Conservation (phyloP, 2,797 vertebrate species). For the Crocidura indochinensis region DNA sequence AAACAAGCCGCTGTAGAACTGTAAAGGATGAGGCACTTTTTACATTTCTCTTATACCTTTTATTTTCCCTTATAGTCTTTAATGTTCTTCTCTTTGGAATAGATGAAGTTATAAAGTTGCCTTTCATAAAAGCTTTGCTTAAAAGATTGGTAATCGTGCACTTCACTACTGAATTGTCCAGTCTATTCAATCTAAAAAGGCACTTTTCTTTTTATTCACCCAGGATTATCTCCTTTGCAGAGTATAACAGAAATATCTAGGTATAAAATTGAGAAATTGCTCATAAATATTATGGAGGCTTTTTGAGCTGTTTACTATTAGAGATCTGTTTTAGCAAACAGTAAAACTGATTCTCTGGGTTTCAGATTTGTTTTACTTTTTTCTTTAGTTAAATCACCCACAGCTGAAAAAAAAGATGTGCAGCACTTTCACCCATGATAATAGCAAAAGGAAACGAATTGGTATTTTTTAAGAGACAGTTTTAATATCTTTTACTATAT, state of each 20-base stretch:
- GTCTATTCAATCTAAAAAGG: constrained; percentile 70
- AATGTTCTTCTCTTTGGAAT: constrained; percentile 77
- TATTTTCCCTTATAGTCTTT: constrained; percentile 78
- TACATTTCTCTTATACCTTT: constrained; percentile 77
- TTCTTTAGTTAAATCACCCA: constrained; percentile 77
- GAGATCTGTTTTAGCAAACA: constrained; percentile 75
- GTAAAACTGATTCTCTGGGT: constrained; percentile 56
- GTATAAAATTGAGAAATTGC: constrained; percentile 81
- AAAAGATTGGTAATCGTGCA: constrained; percentile 77
- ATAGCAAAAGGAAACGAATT: constrained; percentile 72
- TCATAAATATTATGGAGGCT: constrained; percentile 79
- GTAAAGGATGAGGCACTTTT: constrained; percentile 61
- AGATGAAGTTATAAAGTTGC: constrained; percentile 81
- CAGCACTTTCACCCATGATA: constrained; percentile 52
- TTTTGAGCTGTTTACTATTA: constrained; percentile 78
- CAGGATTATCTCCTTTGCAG: constrained; percentile 71
- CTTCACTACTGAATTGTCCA: constrained; percentile 69
- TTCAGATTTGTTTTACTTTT: constrained; percentile 50
- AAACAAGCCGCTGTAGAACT: constrained; percentile 67
- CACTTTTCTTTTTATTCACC: constrained; percentile 68
- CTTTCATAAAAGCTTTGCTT: constrained; percentile 81
- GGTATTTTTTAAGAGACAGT: constrained; percentile 70
- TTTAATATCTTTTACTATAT: constrained; percentile 71
- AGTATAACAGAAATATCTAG: constrained; percentile 78
- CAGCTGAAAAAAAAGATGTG: constrained; percentile 51